These are phyloP conservation scores for Oasisia sp. DNA, from an alignment of 2,888 invertebrate genomes.

Conservation along the genomic window DNA sequence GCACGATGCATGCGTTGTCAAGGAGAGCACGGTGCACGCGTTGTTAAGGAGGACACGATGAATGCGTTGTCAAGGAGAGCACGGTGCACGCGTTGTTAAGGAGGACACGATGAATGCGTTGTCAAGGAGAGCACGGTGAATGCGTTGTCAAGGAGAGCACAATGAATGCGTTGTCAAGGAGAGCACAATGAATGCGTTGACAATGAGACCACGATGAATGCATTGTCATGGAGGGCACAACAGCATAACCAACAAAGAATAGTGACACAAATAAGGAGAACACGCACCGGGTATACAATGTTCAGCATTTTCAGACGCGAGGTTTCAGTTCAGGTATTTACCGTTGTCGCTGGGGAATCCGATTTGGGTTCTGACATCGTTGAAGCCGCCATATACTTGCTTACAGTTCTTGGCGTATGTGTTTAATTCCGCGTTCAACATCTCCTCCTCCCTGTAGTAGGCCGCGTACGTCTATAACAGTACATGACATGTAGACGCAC, in stretches of 20 bases:
- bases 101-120: background rate
- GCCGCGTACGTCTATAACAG: constrained; percentile 54
- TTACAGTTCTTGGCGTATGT: constrained; percentile 60
- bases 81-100: too few species aligned
- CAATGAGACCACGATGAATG: background rate
- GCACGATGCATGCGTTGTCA: too few species aligned
- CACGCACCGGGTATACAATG: too few species aligned
- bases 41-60: too few species aligned
- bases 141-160: background rate
- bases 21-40: too few species aligned
- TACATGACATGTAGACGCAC: background rate
- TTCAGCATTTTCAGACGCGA: too few species aligned
- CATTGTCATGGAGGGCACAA: background rate
- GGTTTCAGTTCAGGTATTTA: constrained; percentile 28
- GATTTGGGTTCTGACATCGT: constrained; percentile 59
- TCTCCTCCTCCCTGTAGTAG: constrained; percentile 56
- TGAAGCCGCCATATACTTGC: constrained; percentile 58
- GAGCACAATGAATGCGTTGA: background rate
- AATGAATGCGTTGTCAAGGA: background rate
- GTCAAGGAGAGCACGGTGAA: background rate
- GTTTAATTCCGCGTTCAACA: constrained; percentile 58
- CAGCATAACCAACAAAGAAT: too few species aligned
- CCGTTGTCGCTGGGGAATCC: constrained; percentile 51
- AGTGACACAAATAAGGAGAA: too few species aligned
- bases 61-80: too few species aligned